Percentiles rank a stretch among this genome's conserved stretches.
Conservation (phyloP, 1,140 invertebrate genomes). For the Prorops nasuta region DNA sequence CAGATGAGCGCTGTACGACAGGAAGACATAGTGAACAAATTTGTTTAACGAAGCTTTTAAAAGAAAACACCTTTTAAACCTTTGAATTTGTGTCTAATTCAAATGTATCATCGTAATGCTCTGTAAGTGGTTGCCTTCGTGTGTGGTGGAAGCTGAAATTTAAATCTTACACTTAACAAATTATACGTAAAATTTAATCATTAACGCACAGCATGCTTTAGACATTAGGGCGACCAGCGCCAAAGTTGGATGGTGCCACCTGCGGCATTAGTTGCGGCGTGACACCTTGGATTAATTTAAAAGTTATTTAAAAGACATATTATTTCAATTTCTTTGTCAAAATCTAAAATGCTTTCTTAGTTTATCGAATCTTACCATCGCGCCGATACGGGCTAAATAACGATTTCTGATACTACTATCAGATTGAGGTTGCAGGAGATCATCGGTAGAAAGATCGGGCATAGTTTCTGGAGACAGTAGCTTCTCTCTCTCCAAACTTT, state of each 20-base stretch:
- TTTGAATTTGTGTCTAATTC: conserved; percentile 24
- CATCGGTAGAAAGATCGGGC: conserved; percentile 57
- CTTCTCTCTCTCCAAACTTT: conserved; percentile 58
- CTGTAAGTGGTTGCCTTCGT: conserved; percentile 41
- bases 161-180: conserved; percentile 17
- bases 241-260: not conserved
- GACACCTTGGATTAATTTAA: too few relatives aligned
- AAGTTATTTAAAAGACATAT: too few relatives aligned
- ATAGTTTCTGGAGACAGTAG: conserved; percentile 53
- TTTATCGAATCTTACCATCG: conserved; percentile 43
- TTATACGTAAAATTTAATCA: not conserved
- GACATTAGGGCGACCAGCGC: not conserved
- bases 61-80: conserved; percentile 22
- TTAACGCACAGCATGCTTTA: not conserved
- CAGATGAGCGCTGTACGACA: conserved; percentile 41
- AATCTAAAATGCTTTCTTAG: not conserved
- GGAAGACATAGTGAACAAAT: conserved; percentile 46
- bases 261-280: too few relatives aligned
- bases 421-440: conserved; percentile 59
- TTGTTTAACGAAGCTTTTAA: conserved; percentile 20
- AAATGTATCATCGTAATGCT: conserved; percentile 41
- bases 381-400: conserved; percentile 63
- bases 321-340: not conserved
- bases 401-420: conserved; percentile 65
- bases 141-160: conserved; percentile 49